Base-by-base conservation (phyloP, 2,113 vertebrate genomes). In the Caranx melampygus region DNA sequence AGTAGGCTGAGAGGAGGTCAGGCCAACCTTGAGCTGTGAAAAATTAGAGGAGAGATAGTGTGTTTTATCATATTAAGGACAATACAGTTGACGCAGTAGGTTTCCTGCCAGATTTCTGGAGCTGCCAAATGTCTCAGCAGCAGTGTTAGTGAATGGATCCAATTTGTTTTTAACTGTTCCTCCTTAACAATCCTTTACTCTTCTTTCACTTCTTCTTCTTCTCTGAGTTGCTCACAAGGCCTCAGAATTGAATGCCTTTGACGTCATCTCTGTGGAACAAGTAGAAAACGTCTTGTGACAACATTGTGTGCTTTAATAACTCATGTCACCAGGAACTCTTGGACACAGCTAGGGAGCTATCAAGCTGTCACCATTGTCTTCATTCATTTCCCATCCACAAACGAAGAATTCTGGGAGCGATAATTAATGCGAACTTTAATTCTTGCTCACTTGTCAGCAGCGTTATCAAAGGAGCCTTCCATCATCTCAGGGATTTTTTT, bases 1-100 rank as follows among this genome's bases (percentile, higher is more conserved):
- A 83, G 71, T 89, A 86, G 88, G 87, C 14, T 76, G 71, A 66
- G 66, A 82, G 59, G 75, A 89, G 84, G 89, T 87, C 81, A 76
- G 63, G 40, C 44, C 63, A 84, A 89, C 80, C 87, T 90, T 91
- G 73, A 91, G 60, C 16, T 73, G 34, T 72, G 51, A 73, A 63
- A 69, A 70, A 47, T 51, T 2, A 49, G 21, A 57, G 63, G 16
- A 60, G 55, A 72, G n/a, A 59, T 16, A 59, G 3, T 15, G n/a
- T 61, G 11, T 75, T 74, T 82, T 72, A 18, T 35, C 9, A 60
- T 52, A 69, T 78, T 40, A 62, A 73, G 69, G 63, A 60, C 70
- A 69, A 11, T 18, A 4, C 16, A 40, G 66, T 66, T 51, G 35
- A 33, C 59, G 51, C 33, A 37, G n/a, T 51, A 44, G 34, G 13